Evolutionary conservation across 2,797 vertebrate species (phyloP).

Genomic region (Clarias fuscus): DNA sequence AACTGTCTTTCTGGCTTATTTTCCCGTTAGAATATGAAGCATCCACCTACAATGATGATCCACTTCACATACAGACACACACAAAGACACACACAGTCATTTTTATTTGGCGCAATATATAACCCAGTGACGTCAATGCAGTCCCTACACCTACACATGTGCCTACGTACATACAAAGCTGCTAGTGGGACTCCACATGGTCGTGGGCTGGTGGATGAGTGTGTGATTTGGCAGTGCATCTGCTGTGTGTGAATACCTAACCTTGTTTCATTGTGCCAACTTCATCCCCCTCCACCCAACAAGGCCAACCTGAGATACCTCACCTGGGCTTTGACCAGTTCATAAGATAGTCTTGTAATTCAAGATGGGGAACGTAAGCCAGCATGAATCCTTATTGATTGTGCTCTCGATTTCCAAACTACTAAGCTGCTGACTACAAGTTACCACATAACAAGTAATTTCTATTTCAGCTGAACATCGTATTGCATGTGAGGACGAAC

Average conservation of each 20-base stretch:
- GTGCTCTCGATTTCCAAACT: background rate
- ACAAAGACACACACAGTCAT: background rate
- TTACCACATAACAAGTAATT: background rate
- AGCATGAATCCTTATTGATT: background rate
- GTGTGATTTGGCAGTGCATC: constrained; percentile 10
- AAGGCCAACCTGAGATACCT: background rate
- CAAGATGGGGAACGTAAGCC: background rate
- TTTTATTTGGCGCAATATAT: background rate
- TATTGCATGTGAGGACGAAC: background rate
- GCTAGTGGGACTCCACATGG: constrained; percentile 40
- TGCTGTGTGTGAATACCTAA: constrained; percentile 23
- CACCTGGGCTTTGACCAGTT: constrained; percentile 7
- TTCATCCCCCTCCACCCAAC: background rate
- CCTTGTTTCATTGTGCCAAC: background rate
- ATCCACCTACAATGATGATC: background rate
- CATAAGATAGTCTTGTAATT: background rate
- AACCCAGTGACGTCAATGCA: constrained; percentile 14
- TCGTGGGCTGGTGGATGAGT: constrained; percentile 27
- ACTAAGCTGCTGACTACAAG: background rate
- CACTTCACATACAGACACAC: background rate
- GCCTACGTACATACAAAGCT: constrained; percentile 14
- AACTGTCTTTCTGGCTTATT: background rate
- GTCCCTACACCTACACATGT: constrained; percentile 24
- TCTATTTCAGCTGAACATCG: background rate
- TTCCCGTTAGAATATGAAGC: background rate